These are phyloP conservation scores for Ophion costatus DNA, from an alignment of 2,888 invertebrate species.

Conservation along the genomic window DNA sequence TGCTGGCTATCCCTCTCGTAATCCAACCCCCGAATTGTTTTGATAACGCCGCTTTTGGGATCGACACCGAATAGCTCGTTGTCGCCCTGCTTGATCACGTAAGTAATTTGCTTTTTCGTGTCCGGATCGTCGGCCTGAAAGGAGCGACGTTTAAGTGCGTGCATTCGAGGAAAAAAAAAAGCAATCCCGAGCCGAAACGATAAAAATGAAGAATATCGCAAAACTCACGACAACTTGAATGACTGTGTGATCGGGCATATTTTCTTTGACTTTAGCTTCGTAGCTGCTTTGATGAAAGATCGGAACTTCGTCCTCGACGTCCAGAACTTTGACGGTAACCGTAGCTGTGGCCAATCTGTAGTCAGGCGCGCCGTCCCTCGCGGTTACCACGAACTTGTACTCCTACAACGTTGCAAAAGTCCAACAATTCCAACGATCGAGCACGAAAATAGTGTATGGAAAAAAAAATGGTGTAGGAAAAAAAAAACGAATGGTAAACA, in stretches of 20 bases:
- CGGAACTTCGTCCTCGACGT: conserved; percentile 93
- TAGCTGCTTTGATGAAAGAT: conserved; percentile 90
- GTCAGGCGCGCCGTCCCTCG: conserved; percentile 94
- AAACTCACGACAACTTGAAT: conserved; percentile 89
- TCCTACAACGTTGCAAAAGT: conserved; percentile 84
- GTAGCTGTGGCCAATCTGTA: conserved; percentile 94
- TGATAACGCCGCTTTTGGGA: conserved; percentile 90
- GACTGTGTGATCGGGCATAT: conserved; percentile 91
- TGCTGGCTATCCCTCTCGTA: conserved; percentile 90
- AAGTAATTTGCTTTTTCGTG: conserved; percentile 91
- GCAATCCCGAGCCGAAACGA: conserved; percentile 12
- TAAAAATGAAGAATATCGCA: conserved; percentile 4
- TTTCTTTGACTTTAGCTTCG: conserved; percentile 93
- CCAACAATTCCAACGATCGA: neutral
- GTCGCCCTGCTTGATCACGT: conserved; percentile 92
- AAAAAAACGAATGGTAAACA: no score
- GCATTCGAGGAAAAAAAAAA: neutral
- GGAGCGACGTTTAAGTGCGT: neutral
- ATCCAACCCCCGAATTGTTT: conserved; percentile 91
- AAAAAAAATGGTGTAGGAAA: no score
- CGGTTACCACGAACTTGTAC: conserved; percentile 94
- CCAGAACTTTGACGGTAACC: conserved; percentile 91
- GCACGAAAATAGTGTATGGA: neutral
- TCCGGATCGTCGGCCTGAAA: conserved; percentile 93
- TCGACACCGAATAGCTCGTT: conserved; percentile 93